Base-by-base conservation (phyloP, 1,140 invertebrate genomes). In the Lanistes nyassanus region DNA sequence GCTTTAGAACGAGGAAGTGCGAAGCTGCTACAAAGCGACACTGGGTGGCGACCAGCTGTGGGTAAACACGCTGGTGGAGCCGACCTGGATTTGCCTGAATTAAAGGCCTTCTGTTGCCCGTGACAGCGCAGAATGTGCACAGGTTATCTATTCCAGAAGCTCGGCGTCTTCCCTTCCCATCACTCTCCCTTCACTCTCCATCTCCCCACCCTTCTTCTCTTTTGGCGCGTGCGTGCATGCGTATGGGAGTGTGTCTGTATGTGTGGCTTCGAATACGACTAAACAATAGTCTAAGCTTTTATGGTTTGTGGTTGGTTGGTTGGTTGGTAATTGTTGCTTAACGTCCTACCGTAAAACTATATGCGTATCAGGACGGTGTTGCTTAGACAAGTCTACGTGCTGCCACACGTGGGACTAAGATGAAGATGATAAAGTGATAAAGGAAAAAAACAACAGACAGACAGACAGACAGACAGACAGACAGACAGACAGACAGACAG, bases 371-470 rank as follows among this genome's bases (percentile, higher is more conserved):
- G 39, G 13, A 31, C 62, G 39, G 31, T 36, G 31, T 36, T 36
- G 39, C 62, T 36, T 36, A 65, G 31, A 65, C 62, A 65, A 31
- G 39, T 36, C 34, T 36, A 65, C 31, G 16, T 42, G 39, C 62
- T 36, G 31, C 34, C 62, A 65, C 62, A 65, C 62, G 11, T 39
- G n/a, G 19, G 23, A 60, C 7, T 26, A 31, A 9, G 58, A 60
- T 7, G 23, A 6, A 60, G 29, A 19, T 11, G 64, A 66, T 1
- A 66, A 6, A 66, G 34, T 42, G 34, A 66, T 19, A 39, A n/a
- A 65, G 31, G 39, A 6, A 65, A 31, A 65, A 31, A 65, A 31
- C 7, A 36, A 39, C 65, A 67, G 37, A 65, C 62, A 65, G 31
- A 65, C 31, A 31, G 31, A 65, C 11, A 64, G n/a, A 6, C 6